These are phyloP conservation scores for Polylopha cassiicola DNA, from an alignment of 2,888 invertebrate species.

Conservation along the genomic window DNA sequence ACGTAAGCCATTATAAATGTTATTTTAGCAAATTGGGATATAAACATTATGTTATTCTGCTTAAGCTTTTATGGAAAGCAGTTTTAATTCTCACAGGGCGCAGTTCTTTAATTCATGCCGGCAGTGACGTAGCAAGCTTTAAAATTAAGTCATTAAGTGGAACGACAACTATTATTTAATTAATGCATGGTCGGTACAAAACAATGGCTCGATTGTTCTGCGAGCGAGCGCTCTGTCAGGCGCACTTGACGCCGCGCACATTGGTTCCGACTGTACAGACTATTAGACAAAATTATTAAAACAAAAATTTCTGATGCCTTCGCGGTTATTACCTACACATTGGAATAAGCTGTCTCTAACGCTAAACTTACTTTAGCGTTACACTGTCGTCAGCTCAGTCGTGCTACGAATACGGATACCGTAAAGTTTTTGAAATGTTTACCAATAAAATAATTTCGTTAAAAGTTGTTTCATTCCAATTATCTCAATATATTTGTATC, in stretches of 20 bases:
- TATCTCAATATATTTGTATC: no score
- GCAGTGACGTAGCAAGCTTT: slow-evolving; percentile 32
- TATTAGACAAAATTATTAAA: slow-evolving; percentile 13
- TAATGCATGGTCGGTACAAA: slow-evolving; percentile 47
- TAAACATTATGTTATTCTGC: slow-evolving; percentile 3
- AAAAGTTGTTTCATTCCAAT: no score
- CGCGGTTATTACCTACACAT: no score
- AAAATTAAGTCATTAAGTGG: slow-evolving; percentile 53
- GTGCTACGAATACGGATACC: no score
- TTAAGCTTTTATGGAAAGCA: slow-evolving; percentile 13
- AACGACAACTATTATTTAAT: slow-evolving; percentile 50
- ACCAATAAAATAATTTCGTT: no score
- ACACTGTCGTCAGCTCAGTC: no score
- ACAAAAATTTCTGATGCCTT: no score
- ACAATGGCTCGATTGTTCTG: slow-evolving; percentile 54
- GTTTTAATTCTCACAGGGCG: slow-evolving; percentile 7
- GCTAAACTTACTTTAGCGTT: no score
- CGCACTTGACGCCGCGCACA: slow-evolving; percentile 28
- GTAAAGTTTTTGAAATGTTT: no score
- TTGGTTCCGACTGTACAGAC: slow-evolving; percentile 2
- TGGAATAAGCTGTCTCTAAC: no score
- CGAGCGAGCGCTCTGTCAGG: slow-evolving; percentile 32
- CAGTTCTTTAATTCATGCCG: slow-evolving; percentile 21
- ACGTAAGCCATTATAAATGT: no score
- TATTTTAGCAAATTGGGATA: not conserved